A percentile compares a stretch with the other conserved stretches of the same genome.
These are phyloP conservation scores for Betta splendens DNA, from an alignment of 2,797 vertebrate genomes.

Conservation along the genomic window DNA sequence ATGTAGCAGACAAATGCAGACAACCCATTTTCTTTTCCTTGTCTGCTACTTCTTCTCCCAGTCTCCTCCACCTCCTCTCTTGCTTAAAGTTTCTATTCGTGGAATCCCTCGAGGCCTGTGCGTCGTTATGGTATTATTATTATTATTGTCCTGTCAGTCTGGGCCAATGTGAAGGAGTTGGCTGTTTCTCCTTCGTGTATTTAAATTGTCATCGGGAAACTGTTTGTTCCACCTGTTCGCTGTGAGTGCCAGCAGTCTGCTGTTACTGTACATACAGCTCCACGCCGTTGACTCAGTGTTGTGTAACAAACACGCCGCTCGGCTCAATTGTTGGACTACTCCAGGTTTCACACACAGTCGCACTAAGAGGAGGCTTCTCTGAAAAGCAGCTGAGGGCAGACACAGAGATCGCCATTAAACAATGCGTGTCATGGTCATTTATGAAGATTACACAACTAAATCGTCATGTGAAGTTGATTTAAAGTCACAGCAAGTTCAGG, in stretches of 20 bases:
- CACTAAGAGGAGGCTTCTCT: not conserved
- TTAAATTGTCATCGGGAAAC: conserved; percentile 31
- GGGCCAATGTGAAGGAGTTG: conserved; percentile 29
- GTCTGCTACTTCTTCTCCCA: conserved; percentile 41
- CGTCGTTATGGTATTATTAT: conserved; percentile 46
- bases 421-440: conserved; percentile 12
- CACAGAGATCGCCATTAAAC: conserved; percentile 12
- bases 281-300: conserved; percentile 59
- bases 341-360: conserved; percentile 22
- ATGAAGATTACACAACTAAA: not conserved
- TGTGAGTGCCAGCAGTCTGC: conserved; percentile 44
- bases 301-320: conserved; percentile 61
- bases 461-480: not conserved
- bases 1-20: conserved; percentile 65
- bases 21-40: conserved; percentile 42
- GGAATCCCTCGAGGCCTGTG: conserved; percentile 52
- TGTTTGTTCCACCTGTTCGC: conserved; percentile 49
- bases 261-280: conserved; percentile 55
- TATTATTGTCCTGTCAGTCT: conserved; percentile 48
- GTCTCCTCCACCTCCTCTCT: conserved; percentile 41
- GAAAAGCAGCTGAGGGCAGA: conserved; percentile 7
- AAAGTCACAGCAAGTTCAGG: not conserved
- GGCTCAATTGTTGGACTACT: conserved; percentile 40
- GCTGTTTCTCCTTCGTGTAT: conserved; percentile 13
- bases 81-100: conserved; percentile 59